Evolutionary conservation across 2,113 vertebrate species (phyloP).

Genomic region (Burhinus oedicnemus): DNA sequence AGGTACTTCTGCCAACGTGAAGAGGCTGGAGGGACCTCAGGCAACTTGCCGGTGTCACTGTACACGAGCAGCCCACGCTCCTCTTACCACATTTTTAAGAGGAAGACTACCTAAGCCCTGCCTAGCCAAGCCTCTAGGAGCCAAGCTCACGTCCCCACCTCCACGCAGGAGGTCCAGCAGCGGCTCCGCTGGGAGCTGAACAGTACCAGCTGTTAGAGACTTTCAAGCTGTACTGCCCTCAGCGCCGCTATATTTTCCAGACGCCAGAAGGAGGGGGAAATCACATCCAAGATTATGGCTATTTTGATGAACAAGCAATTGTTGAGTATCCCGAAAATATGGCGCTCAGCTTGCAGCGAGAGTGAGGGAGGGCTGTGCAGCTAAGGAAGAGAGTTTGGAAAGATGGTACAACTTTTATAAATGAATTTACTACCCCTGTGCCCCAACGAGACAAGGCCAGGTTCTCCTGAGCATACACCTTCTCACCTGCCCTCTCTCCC

Average conservation of each 20-base stretch:
- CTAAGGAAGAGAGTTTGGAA: background rate
- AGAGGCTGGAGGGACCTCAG: background rate
- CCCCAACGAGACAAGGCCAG: fast-evolving
- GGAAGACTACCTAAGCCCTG: background rate
- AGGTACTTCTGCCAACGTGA: background rate
- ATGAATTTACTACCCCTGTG: background rate
- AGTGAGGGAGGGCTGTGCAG: background rate
- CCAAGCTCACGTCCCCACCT: background rate
- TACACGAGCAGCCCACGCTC: background rate
- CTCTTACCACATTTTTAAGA: background rate
- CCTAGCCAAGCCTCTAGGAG: background rate
- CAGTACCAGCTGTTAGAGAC: fast-evolving
- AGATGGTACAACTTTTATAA: background rate
- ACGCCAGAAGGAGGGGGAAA: too few species aligned
- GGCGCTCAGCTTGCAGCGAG: fast-evolving
- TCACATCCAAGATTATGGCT: background rate
- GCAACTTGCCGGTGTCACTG: background rate
- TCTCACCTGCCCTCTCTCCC: background rate
- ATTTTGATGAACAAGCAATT: fast-evolving
- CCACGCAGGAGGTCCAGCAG: background rate
- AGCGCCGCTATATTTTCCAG: background rate
- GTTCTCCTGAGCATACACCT: background rate
- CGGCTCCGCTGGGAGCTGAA: background rate
- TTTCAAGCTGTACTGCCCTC: background rate
- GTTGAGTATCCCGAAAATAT: fast-evolving